Conservation (phyloP, 2,888 invertebrate species). For the Strigamia crassipes region DNA sequence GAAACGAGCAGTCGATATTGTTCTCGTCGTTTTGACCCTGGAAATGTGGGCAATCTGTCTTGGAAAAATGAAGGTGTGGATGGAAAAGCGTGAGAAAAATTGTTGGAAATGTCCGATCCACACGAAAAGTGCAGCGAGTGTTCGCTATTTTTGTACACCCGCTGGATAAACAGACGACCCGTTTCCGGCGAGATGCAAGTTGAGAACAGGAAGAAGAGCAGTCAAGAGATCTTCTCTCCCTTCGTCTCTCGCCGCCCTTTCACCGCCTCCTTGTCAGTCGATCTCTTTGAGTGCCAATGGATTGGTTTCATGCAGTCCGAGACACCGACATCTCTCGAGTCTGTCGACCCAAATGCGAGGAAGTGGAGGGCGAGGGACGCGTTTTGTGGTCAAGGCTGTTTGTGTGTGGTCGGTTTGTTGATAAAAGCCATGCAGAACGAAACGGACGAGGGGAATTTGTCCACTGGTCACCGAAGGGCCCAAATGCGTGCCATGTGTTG, state of each 20-base stretch:
- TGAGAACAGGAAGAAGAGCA: conserved; percentile 40
- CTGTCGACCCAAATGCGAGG: not conserved
- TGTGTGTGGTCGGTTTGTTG: conserved; percentile 37
- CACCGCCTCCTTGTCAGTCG: not conserved
- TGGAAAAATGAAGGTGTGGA: not conserved
- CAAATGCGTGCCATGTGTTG: conserved; percentile 6
- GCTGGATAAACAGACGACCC: conserved; percentile 34
- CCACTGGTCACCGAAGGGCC: not conserved
- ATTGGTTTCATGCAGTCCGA: conserved; percentile 30
- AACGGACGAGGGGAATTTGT: not conserved
- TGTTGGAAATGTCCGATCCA: not conserved
- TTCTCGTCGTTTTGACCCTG: not conserved
- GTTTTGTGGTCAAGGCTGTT: conserved; percentile 18
- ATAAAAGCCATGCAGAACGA: conserved; percentile 17
- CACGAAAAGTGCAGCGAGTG: not conserved
- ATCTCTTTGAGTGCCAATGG: conserved; percentile 38
- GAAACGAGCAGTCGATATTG: conserved; percentile 23
- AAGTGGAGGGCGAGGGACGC: not conserved
- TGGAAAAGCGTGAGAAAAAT: conserved; percentile 11
- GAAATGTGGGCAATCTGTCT: conserved; percentile 28
- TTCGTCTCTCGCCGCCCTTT: not conserved
- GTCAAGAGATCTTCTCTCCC: conserved; percentile 1
- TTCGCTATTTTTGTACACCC: not conserved
- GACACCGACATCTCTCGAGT: conserved; percentile 1
- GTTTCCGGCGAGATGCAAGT: conserved; percentile 36